phyloP scores from a whole-genome alignment of 2,797 vertebrate genomes.

The Remorina albescens region DNA sequence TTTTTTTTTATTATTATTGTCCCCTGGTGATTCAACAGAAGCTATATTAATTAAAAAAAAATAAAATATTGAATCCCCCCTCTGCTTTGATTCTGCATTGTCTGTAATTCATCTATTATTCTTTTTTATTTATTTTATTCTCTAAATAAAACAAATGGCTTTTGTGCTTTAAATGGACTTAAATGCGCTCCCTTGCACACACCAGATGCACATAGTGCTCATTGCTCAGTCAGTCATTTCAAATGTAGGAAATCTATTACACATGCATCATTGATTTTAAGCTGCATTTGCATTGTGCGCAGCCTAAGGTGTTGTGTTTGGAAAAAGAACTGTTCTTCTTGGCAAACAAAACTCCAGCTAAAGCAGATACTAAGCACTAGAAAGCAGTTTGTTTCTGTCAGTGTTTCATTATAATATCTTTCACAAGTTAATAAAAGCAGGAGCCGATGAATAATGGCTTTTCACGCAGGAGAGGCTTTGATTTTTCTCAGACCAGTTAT shows the following conservation, averaged over 20 bases:
- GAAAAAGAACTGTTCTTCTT: slow-evolving; percentile 26
- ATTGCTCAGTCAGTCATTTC: slow-evolving; percentile 73
- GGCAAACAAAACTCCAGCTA: slow-evolving; percentile 45
- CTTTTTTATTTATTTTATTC: background rate
- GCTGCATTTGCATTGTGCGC: slow-evolving; percentile 69
- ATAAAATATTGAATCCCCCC: slow-evolving; percentile 12
- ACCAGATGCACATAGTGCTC: slow-evolving; percentile 65
- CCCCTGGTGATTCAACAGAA: slow-evolving; percentile 7
- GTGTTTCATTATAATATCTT: slow-evolving; percentile 34
- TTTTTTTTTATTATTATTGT: no score
- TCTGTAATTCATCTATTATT: slow-evolving; percentile 40
- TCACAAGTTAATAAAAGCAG: slow-evolving; percentile 29
- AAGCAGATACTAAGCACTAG: slow-evolving; percentile 46
- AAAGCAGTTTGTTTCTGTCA: slow-evolving; percentile 55
- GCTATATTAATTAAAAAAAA: slow-evolving; percentile 31
- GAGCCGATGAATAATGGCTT: slow-evolving; percentile 41
- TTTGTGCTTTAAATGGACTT: slow-evolving; percentile 34
- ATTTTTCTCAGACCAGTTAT: slow-evolving; percentile 39
- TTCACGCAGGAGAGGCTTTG: slow-evolving; percentile 27
- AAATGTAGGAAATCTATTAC: slow-evolving; percentile 72
- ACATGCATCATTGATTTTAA: slow-evolving; percentile 71
- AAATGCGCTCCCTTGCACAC: slow-evolving; percentile 44
- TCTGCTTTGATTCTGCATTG: slow-evolving; percentile 32
- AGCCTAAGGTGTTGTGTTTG: slow-evolving; percentile 58
- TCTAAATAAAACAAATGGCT: slow-evolving; percentile 44